Base-by-base conservation (phyloP, 1,140 invertebrate genomes). In the Orchestia grillus region DNA sequence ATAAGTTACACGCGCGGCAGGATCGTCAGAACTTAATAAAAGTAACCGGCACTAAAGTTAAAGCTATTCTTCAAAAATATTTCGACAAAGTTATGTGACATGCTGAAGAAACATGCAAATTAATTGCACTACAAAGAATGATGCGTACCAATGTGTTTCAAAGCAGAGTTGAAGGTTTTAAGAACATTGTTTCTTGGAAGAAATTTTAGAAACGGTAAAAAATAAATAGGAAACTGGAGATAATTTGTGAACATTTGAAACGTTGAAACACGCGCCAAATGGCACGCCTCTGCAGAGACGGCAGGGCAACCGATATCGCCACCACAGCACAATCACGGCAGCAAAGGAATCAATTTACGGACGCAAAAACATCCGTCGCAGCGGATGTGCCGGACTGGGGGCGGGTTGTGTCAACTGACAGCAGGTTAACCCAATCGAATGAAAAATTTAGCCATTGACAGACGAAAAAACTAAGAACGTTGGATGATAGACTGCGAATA, bases 341-440 rank as follows among this genome's bases (percentile, higher is more conserved):
- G 40, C 44, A 47, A 45, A 94, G 40, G 44, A 47, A 44, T 94
- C 92, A 94, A 94, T 44, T 94, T 94, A 44, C 44, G 41, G 3
- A 42, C 36, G 92, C 92, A 94, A 94, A 94, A 94, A 94, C 92
- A 94, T 47, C 43, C 43, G 92, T 40, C 92, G 6, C 43, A 94
- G 11, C 44, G 43, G 92, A 94, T n/a, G 92, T 45, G 92, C 43
- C 28, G 42, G 43, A 11, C 88, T 19, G 41, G 36, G 87, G 36
- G 87, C 87, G 87, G 36, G 43, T 28, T 42, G 15, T 28, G 42
- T 41, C n/a, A 43, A 90, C 88, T 41, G 88, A 23, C 62, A 77
- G 62, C 62, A 77, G 62, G 62, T 77, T 28, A 77, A 77, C 62
- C 28, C 11, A 77, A 77, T 19, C 19, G 47, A 28, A 77, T 77